Conservation (phyloP, 1,140 invertebrate genomes). For the Halesus radiatus region DNA sequence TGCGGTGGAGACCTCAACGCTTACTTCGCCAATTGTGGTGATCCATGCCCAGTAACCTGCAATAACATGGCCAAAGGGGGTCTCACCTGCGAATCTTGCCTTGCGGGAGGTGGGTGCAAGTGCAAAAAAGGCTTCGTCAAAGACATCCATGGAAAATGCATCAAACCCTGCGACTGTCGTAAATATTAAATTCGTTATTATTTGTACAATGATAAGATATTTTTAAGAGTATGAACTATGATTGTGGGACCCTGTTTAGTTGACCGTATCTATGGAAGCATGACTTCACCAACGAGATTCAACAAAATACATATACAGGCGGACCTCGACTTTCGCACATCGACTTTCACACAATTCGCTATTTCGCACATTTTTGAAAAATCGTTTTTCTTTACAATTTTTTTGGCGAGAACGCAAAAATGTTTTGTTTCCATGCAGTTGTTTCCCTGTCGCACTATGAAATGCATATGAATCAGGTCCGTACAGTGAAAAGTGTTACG, state of each 20-base stretch:
- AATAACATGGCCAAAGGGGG: conserved; percentile 8
- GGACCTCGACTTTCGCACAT: too few species aligned
- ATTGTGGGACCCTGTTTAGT: background rate
- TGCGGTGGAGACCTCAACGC: conserved; percentile 41
- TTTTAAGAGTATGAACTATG: background rate
- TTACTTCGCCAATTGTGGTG: conserved; percentile 15
- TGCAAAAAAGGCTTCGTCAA: conserved; percentile 44
- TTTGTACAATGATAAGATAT: background rate
- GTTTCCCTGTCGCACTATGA: too few species aligned
- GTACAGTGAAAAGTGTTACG: too few species aligned
- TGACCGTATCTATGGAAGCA: background rate
- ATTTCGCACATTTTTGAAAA: too few species aligned
- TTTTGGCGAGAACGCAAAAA: too few species aligned
- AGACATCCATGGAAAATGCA: conserved; percentile 28
- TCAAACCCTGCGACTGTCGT: conserved; percentile 19
- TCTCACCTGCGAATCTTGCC: background rate
- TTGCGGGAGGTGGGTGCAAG: conserved; percentile 20
- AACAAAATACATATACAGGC: too few species aligned
- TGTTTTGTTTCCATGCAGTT: too few species aligned
- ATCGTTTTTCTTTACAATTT: too few species aligned
- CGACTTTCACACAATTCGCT: too few species aligned
- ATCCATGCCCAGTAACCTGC: conserved; percentile 44
- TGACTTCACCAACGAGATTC: background rate
- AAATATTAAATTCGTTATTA: background rate
- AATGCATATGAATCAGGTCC: too few species aligned